Base-by-base conservation (phyloP, 1,140 invertebrate species). In the Mactra quadrangularis region DNA sequence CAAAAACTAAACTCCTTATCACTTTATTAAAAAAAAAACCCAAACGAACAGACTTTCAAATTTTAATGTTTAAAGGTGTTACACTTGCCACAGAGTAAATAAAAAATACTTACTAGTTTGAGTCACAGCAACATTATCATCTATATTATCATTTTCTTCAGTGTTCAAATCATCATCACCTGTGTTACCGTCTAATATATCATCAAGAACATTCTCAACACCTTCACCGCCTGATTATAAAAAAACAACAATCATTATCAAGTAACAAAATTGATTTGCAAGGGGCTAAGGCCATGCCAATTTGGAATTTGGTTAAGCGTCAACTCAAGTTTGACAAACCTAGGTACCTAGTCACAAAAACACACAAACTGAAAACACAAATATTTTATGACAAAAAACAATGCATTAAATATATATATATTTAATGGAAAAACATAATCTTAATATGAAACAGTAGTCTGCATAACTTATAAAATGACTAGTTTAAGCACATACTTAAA, bases 151-250 rank as follows among this genome's bases (percentile, higher is more conserved):
- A 50, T 84, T 66, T 29, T 82, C 83, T 84, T 86, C 83, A 22
- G 75, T 81, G 72, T 55, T 83, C 1, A 86, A 62, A 60, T 86
- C 87, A 87, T 89, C 86, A 70, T 90, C 89, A 52, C 83, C 90
- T 41, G 82, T 83, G 72, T 88, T 86, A 22, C 88, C 87, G 74
- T 89, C 87, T 35, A 91, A 71, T 53, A 91, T 91, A 55, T 90
- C 89, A 82, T 91, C 90, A 19, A 91, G 83, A 19, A 91, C 89
- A 83, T 90, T 90, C 41, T 88, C 89, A 60, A 89, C 85, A 53
- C 85, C 85, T 77, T 90, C 89, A 55, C 71, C 77, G 15, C 38
- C 38, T 41, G 38, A 7, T 6, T 7, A 41, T 6, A 41, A 7
- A 41, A 7, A 7, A 41, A 41, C 38, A 7, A 15, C 38, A 6